phyloP scores from a whole-genome alignment of 2,888 invertebrate genomes.

The Meliscaeva auricollis region DNA sequence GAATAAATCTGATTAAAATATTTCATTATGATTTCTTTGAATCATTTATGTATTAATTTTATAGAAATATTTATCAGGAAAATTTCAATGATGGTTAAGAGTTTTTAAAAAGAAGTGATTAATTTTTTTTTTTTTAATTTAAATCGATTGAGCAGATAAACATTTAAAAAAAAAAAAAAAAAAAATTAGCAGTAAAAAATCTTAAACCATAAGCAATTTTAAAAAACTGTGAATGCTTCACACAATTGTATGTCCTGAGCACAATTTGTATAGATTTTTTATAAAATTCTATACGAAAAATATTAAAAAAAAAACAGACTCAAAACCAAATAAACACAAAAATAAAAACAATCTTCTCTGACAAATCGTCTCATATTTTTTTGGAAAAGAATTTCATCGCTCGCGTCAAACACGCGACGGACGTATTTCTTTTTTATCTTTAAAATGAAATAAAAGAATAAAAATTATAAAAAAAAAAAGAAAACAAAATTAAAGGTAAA shows the following conservation, averaged over 20 bases:
- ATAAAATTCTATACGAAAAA: slow-evolving; percentile 15
- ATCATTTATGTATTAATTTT: no score
- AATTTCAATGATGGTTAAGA: no score
- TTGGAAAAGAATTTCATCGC: slow-evolving; percentile 62
- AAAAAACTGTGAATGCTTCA: neutral
- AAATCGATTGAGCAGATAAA: no score
- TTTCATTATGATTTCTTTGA: no score
- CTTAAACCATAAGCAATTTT: no score
- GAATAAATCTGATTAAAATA: no score
- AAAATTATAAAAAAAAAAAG: slow-evolving; percentile 13
- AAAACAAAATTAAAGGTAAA: slow-evolving; percentile 24
- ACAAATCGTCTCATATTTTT: slow-evolving; percentile 51
- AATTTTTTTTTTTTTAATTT: no score
- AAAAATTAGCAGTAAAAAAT: no score
- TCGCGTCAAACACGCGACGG: slow-evolving; percentile 74
- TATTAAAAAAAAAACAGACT: neutral
- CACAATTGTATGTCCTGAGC: no score
- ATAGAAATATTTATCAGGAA: no score
- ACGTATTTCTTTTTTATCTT: slow-evolving; percentile 60
- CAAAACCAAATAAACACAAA: slow-evolving; percentile 26
- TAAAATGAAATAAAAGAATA: slow-evolving; percentile 62
- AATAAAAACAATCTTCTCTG: slow-evolving; percentile 23
- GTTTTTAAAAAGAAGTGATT: no score
- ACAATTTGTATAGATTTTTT: neutral
- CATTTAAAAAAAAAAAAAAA: no score